Evolutionary conservation across 2,797 vertebrate genomes (phyloP).

Genomic region (Geotrypetes seraphini): DNA sequence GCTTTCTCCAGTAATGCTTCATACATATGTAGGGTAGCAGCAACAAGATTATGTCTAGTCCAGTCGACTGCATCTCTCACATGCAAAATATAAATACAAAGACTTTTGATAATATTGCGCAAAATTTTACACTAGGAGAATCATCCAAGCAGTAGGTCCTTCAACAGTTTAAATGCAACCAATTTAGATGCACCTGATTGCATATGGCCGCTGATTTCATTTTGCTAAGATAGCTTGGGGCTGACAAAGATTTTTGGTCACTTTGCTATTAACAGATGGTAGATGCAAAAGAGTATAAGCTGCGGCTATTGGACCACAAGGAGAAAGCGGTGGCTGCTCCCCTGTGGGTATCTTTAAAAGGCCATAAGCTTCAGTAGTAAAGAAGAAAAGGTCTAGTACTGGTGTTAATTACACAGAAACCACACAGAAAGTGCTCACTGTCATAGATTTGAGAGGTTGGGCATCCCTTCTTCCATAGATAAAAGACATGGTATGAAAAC

Average conservation of each 20-base stretch:
- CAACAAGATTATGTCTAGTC: too few species aligned
- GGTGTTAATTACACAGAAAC: slow-evolving; percentile 99
- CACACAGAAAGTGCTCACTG: slow-evolving; percentile 99
- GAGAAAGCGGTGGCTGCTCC: slow-evolving; percentile 80
- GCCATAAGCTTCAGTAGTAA: slow-evolving; percentile 97
- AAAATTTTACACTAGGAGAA: too few species aligned
- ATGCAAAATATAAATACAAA: too few species aligned
- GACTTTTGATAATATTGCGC: too few species aligned
- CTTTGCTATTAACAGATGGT: slow-evolving; percentile 92
- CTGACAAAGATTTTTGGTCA: slow-evolving; percentile 79
- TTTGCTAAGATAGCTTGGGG: slow-evolving; percentile 52
- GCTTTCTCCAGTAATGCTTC: background rate
- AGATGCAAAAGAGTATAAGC: slow-evolving; percentile 71
- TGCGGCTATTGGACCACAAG: slow-evolving; percentile 74
- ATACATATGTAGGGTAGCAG: background rate
- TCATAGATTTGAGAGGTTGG: slow-evolving; percentile 97
- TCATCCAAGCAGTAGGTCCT: too few species aligned
- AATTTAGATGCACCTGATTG: background rate
- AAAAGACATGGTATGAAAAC: slow-evolving; percentile 99
- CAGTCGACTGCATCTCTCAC: too few species aligned
- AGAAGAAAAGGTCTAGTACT: slow-evolving; percentile 95
- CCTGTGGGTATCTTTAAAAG: slow-evolving; percentile 95
- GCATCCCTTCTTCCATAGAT: slow-evolving; percentile 96
- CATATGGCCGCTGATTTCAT: slow-evolving; percentile 17
- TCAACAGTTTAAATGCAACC: too few species aligned